Evolutionary conservation across 1,140 invertebrate genomes (phyloP).

Genomic region (Psix sp.): DNA sequence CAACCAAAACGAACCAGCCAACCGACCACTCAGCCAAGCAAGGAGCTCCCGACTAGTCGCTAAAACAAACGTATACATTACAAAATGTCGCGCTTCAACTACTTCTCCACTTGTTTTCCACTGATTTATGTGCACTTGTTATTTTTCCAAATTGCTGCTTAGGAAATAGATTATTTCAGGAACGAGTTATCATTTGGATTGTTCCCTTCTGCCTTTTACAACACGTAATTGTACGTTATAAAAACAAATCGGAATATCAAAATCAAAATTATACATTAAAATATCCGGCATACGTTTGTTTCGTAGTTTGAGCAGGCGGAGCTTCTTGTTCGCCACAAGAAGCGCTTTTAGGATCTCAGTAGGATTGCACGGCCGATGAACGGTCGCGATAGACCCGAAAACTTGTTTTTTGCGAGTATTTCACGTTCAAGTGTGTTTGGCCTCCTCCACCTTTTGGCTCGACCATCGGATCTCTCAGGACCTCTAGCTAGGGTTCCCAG

Average conservation of each 20-base stretch:
- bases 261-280: no score
- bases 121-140: conserved; percentile 64
- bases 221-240: neutral
- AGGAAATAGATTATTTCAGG: conserved; percentile 4
- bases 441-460: conserved; percentile 2
- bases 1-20: conserved; percentile 33
- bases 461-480: conserved; percentile 33
- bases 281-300: no score
- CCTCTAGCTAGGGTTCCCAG: conserved; percentile 65
- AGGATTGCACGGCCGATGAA: conserved; percentile 10
- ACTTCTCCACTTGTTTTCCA: conserved; percentile 41
- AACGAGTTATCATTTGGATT: conserved; percentile 1
- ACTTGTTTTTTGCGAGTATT: conserved; percentile 42
- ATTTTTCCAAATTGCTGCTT: conserved; percentile 54
- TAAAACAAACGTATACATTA: conserved; percentile 56
- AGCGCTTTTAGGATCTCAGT: conserved; percentile 1
- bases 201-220: neutral
- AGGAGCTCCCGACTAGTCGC: conserved; percentile 39
- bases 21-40: conserved; percentile 34
- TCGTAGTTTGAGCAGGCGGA: no score
- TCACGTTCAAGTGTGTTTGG: conserved; percentile 32
- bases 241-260: no score
- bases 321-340: conserved; percentile 1
- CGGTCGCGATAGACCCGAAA: conserved; percentile 18
- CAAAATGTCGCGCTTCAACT: conserved; percentile 45